Evolutionary conservation across 1,140 invertebrate genomes (phyloP), one percentile per base, ranked within the genome.

Genomic region (Ridgeia piscesae): DNA sequence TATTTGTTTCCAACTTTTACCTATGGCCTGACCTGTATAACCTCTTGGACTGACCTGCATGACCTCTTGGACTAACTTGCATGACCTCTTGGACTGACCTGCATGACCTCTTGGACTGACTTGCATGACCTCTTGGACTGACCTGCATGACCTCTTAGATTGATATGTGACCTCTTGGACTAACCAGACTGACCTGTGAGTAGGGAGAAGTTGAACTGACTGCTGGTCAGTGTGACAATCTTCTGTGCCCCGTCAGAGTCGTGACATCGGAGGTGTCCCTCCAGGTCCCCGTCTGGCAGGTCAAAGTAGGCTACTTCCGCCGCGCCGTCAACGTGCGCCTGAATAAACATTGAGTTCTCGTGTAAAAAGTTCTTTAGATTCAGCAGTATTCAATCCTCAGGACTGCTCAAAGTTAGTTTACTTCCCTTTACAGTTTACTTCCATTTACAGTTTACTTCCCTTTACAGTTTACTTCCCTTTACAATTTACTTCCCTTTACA

Each of bases 281-380:
- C 90, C 21, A 88, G 92, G 21, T 93, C 93, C 35, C 92, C 94
- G 77, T 95, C 95, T 42, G 93, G 93, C n/a, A 95, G 88, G 94
- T 95, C 95, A 58, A 95, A 93, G 91, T 95, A 95, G 0, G 94
- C 95, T 77, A 95, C 93, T 1, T 94, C 89, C n/a, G 93, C 93
- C 34, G 92, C 90, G 1, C 92, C 48, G 31, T 93, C 93, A 11
- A 95, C 88, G 34, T 93, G 91, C 89, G 92, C 94, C 95, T 95
- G 91, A 35, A 77, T 77, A 9, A 77, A n/a, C n/a, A n/a, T n/a
- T n/a, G n/a, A n/a, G n/a, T n/a, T n/a, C n/a, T n/a, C n/a, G n/a
- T n/a, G n/a, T n/a, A n/a, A n/a, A n/a, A n/a, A n/a, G n/a, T n/a
- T n/a, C n/a, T n/a, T n/a, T n/a, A n/a, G n/a, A n/a, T n/a, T n/a